Evolutionary conservation across 2,113 vertebrate genomes (phyloP).

Genomic region (Ammodytes marinus): DNA sequence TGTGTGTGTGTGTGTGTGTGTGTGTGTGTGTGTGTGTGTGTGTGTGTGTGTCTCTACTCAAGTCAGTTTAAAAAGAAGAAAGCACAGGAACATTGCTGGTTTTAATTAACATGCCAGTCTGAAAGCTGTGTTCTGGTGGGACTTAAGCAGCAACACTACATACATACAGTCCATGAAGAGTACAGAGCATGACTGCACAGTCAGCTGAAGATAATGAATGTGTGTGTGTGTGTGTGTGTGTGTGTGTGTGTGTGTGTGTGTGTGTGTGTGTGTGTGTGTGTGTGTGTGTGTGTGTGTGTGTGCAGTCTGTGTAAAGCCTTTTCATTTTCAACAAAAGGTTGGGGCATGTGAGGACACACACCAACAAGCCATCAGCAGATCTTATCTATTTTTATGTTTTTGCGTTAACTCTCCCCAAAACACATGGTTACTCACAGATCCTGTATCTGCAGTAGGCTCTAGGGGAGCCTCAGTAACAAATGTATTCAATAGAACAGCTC

Average conservation of each 20-base stretch:
- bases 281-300: constrained; percentile 16
- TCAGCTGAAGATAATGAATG: no score
- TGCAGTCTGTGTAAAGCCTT: not conserved
- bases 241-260: constrained; percentile 1
- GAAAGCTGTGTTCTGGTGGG: constrained; percentile 72
- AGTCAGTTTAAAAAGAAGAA: constrained; percentile 74
- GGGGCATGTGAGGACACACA: constrained; percentile 62
- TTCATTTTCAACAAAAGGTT: not conserved
- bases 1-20: constrained; percentile 11
- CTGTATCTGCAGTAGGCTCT: not conserved
- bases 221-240: no score
- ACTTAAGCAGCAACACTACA: constrained; percentile 63
- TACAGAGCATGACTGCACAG: no score
- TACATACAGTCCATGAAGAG: not conserved
- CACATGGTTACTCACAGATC: not conserved
- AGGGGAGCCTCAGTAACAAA: not conserved
- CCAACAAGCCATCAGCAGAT: constrained; percentile 13
- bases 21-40: constrained; percentile 6
- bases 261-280: not conserved
- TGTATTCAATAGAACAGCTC: not conserved
- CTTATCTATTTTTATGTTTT: constrained; percentile 2
- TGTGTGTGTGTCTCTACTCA: constrained; percentile 1
- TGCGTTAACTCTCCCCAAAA: constrained; percentile 17
- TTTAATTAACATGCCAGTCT: constrained; percentile 87
- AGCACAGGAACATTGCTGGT: constrained; percentile 80